phyloP scores from a whole-genome alignment of 2,797 vertebrate genomes.

The Hipposideros larvatus region DNA sequence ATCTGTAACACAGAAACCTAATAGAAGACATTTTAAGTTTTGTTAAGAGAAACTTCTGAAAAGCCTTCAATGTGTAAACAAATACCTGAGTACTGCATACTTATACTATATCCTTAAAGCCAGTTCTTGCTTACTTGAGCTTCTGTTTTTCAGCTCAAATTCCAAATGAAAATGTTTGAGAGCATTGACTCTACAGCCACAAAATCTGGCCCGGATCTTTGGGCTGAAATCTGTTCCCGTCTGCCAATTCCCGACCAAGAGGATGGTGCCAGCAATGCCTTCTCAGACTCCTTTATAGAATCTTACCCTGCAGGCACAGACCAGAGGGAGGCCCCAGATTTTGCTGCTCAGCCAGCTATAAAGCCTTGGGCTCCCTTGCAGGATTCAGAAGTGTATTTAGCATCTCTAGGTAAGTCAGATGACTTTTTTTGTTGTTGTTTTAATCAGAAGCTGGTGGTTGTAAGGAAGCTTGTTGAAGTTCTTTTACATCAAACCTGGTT shows the following conservation, averaged over 20 bases:
- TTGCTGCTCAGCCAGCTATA: background rate
- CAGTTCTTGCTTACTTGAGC: background rate
- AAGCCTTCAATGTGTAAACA: background rate
- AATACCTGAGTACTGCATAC: background rate
- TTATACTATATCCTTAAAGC: background rate
- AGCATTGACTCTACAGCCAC: slow-evolving; percentile 88
- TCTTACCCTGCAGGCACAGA: background rate
- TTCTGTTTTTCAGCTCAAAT: slow-evolving; percentile 75
- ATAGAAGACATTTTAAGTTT: slow-evolving; percentile 11
- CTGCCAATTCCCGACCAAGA: slow-evolving; percentile 87
- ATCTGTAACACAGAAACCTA: background rate
- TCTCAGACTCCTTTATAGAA: slow-evolving; percentile 93
- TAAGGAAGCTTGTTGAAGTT: slow-evolving; percentile 49
- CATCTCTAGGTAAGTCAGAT: slow-evolving; percentile 93
- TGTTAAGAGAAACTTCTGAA: slow-evolving; percentile 27
- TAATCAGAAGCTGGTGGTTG: background rate
- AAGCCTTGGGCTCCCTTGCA: slow-evolving; percentile 95
- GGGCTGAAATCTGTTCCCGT: slow-evolving; percentile 95
- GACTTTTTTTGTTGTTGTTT: background rate
- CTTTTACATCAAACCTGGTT: slow-evolving; percentile 28
- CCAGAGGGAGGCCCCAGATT: background rate
- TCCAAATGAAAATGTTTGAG: slow-evolving; percentile 92
- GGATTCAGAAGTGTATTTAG: slow-evolving; percentile 96
- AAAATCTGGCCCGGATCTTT: slow-evolving; percentile 93
- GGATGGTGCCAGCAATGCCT: slow-evolving; percentile 83